Percentiles rank a stretch among this genome's conserved stretches.
Evolutionary conservation across 2,113 vertebrate species (phyloP).

Genomic region (Lophochroa leadbeateri): DNA sequence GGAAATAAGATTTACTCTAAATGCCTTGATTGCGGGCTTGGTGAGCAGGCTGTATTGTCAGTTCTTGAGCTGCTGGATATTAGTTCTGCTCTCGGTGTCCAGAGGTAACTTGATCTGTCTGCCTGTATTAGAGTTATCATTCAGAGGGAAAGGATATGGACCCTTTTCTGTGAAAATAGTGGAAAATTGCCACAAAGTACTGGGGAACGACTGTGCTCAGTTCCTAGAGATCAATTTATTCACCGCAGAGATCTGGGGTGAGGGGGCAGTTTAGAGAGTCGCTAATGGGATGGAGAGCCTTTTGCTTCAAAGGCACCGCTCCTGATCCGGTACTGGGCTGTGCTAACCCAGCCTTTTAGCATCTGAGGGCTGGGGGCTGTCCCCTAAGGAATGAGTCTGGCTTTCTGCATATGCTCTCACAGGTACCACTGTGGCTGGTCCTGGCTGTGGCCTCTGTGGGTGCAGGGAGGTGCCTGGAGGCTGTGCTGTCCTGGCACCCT

Average conservation of each 20-base stretch:
- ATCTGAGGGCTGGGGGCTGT: background rate
- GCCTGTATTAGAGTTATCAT: background rate
- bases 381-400: background rate
- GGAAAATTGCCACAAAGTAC: constrained; percentile 48
- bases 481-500: accelerated
- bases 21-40: background rate
- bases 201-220: constrained; percentile 12
- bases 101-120: background rate
- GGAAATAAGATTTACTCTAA: background rate
- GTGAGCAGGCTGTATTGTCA: background rate
- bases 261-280: background rate
- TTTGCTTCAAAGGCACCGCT: background rate
- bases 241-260: background rate
- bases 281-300: background rate
- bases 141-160: background rate
- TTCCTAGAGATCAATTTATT: constrained; percentile 39
- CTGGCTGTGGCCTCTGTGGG: accelerated
- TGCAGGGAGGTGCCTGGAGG: background rate
- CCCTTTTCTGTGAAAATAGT: constrained; percentile 26
- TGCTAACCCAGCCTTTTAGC: background rate
- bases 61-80: background rate
- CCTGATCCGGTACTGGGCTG: background rate
- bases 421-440: background rate
- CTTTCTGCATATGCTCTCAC: background rate
- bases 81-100: background rate